Percentiles rank a stretch among this genome's conserved stretches.
These are phyloP conservation scores for Dicrostonyx torquatus DNA, from an alignment of 2,797 vertebrate species.

Conservation along the genomic window DNA sequence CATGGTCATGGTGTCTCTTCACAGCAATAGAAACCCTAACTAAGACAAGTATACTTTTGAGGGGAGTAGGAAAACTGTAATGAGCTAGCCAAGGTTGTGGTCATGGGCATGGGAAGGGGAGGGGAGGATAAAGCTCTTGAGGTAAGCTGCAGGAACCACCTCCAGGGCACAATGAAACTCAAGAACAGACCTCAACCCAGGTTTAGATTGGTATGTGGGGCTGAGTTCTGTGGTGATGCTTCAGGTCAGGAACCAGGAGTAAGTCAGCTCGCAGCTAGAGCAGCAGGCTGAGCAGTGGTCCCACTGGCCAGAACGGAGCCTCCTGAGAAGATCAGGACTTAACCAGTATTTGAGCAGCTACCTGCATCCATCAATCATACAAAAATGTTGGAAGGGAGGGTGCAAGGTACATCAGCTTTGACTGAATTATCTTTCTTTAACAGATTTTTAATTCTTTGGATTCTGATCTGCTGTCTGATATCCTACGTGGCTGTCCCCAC, in stretches of 20 bases:
- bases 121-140: not conserved
- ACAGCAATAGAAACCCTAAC: not conserved
- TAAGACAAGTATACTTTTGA: not conserved
- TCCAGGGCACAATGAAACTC: not conserved
- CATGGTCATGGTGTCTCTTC: not conserved
- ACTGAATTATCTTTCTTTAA: not conserved
- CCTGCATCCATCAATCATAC: not conserved
- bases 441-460: not conserved
- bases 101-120: too few relatives aligned
- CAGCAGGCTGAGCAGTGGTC: not conserved
- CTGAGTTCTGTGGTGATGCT: not conserved
- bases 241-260: not conserved
- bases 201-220: too few relatives aligned
- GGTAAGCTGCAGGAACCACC: not conserved
- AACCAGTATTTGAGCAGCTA: not conserved
- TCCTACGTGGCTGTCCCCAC: not conserved
- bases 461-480: not conserved
- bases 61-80: not conserved
- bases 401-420: not conserved
- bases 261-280: not conserved
- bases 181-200: not conserved
- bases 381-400: not conserved
- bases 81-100: not conserved
- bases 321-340: not conserved
- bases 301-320: not conserved